Evolutionary conservation across 2,888 invertebrate species (phyloP), one percentile per base, ranked within the genome.

Genomic region (Dioctria linearis): DNA sequence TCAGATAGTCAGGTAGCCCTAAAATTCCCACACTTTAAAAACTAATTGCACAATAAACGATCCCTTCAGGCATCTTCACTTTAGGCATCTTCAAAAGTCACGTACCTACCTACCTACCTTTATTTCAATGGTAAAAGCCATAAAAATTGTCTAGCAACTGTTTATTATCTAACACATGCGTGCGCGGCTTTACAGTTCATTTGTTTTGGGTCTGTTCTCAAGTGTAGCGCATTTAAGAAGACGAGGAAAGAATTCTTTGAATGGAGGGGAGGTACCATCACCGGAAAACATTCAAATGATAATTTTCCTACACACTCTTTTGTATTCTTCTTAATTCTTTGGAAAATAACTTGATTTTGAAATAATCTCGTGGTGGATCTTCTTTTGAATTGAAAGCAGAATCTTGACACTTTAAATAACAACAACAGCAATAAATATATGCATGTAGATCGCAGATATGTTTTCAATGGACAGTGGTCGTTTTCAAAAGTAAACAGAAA

Each of bases 261-360:
- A 46, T 67, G 25, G n/a, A n/a, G n/a, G n/a, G n/a, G n/a, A n/a
- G 49, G 13, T 25, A 67, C 46, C 43, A 67, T 67, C 43, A 25
- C 67, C 67, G 67, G 67, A 67, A 67, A 43, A 67, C 49, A 49
- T 67, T 67, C 8, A 67, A 46, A 25, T 67, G 46, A 43, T 67
- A 46, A 46, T 46, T 67, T 67, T 13, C n/a, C 25, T 46, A 46
- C 49, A 46, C 49, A 46, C 49, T 46, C 49, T 46, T 46, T 9
- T 5, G 9, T 6, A 46, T 6, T 6, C 49, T 6, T 46, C 6
- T 46, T 46, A 46, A 25, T 25, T 25, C 25, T 25, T 25, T 25
- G 25, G 25, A 25, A 25, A 25, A 25, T 25, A 25, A 25, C 9
- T 46, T 46, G 49, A 46, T 46, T 46, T 46, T 9, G 49, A 9